phyloP scores from a whole-genome alignment of 2,113 vertebrate genomes.

The Helogale parvula region DNA sequence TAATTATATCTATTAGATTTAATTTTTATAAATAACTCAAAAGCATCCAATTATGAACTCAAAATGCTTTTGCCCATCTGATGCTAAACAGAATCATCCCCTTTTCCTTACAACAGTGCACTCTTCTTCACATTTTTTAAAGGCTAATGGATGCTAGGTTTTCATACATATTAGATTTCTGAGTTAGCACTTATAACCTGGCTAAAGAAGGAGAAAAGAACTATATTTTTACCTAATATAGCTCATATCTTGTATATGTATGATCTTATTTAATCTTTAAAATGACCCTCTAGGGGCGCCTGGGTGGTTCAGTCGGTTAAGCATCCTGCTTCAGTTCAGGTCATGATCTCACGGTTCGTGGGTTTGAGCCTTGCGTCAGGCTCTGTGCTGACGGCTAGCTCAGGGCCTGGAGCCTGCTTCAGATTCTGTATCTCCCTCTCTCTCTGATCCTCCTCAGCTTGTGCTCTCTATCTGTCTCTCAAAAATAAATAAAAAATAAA shows the following conservation, averaged over 20 bases:
- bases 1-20: slow-evolving; percentile 77
- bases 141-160: not conserved
- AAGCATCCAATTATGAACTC: slow-evolving; percentile 73
- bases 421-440: too few relatives aligned
- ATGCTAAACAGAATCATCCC: slow-evolving; percentile 58
- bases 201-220: not conserved
- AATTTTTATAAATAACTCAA: slow-evolving; percentile 78
- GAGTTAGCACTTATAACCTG: slow-evolving; percentile 12
- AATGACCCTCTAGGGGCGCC: not conserved
- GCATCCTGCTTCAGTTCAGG: too few relatives aligned
- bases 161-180: slow-evolving; percentile 16
- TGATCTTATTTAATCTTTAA: slow-evolving; percentile 49
- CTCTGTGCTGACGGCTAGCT: too few relatives aligned
- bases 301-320: too few relatives aligned
- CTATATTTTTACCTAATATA: not conserved
- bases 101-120: not conserved
- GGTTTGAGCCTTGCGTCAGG: too few relatives aligned
- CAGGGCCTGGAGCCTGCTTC: too few relatives aligned
- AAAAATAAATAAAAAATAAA: too few relatives aligned
- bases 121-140: slow-evolving; percentile 1
- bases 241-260: not conserved
- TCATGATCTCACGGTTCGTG: too few relatives aligned
- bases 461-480: too few relatives aligned
- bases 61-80: slow-evolving; percentile 60
- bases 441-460: too few relatives aligned